Conservation (phyloP, 2,113 vertebrate genomes). For the Corynorhinus townsendii region DNA sequence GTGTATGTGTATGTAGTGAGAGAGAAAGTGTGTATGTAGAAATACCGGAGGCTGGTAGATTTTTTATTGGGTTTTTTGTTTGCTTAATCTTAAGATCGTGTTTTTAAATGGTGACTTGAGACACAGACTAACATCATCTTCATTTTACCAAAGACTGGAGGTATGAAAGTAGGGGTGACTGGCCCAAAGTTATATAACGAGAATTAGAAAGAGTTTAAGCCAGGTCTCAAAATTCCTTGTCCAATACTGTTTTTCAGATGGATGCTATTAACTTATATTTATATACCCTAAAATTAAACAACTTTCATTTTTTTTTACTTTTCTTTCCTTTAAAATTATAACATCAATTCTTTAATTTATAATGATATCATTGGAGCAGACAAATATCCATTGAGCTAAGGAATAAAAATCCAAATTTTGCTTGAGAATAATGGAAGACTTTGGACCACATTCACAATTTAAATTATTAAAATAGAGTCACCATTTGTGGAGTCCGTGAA, state of each 20-base stretch:
- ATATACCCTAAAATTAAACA: background rate
- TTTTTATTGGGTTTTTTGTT: background rate
- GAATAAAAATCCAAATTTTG: conserved; percentile 2
- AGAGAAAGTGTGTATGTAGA: background rate
- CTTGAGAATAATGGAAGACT: background rate
- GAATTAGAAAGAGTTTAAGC: background rate
- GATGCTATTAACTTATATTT: background rate
- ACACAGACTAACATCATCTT: background rate
- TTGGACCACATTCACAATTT: background rate
- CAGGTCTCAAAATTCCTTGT: background rate
- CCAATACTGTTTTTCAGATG: background rate
- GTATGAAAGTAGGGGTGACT: background rate
- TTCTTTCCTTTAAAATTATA: background rate
- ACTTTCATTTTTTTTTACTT: background rate
- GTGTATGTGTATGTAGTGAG: background rate
- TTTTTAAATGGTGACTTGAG: conserved; percentile 23
- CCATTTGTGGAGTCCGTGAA: background rate
- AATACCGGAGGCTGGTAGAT: background rate
- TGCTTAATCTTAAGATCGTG: background rate
- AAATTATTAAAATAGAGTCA: background rate
- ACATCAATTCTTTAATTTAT: background rate
- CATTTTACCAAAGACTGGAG: background rate
- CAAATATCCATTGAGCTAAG: background rate
- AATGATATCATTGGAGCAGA: background rate
- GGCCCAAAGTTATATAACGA: background rate